phyloP scores from a whole-genome alignment of 2,113 vertebrate species.

The Camelus dromedarius region DNA sequence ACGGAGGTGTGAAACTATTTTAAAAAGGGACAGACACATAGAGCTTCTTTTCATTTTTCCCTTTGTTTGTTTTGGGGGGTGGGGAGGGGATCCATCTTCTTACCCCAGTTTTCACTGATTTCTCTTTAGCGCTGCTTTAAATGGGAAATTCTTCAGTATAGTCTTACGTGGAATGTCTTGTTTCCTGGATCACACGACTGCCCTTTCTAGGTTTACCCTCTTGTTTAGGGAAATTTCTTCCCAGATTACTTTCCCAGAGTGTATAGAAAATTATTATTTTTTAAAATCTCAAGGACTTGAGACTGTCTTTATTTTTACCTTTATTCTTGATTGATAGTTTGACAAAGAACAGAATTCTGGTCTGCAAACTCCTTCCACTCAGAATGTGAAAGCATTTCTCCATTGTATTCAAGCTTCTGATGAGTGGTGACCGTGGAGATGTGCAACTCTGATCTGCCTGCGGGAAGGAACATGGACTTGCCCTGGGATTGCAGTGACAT shows the following conservation, averaged over 20 bases:
- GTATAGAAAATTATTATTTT: not conserved
- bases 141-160: not conserved
- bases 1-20: not conserved
- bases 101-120: not conserved
- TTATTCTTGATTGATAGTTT: conserved; percentile 25
- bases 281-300: not conserved
- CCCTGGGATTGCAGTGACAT: too few relatives aligned
- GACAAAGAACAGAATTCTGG: not conserved
- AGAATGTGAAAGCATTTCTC: not conserved
- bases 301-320: not conserved
- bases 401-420: not conserved
- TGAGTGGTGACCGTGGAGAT: not conserved
- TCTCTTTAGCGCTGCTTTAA: not conserved
- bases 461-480: not conserved
- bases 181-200: not conserved
- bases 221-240: not conserved
- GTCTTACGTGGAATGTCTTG: not conserved
- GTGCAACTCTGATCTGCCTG: not conserved
- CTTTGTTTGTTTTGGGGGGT: not conserved
- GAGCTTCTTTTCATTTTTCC: not conserved
- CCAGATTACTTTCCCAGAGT: not conserved
- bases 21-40: not conserved
- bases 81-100: rapidly evolving
- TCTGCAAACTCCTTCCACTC: not conserved
- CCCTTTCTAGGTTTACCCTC: not conserved